A percentile compares a stretch with the other conserved stretches of the same genome.
phyloP scores from a whole-genome alignment of 2,113 vertebrate genomes.

The Suncus etruscus region DNA sequence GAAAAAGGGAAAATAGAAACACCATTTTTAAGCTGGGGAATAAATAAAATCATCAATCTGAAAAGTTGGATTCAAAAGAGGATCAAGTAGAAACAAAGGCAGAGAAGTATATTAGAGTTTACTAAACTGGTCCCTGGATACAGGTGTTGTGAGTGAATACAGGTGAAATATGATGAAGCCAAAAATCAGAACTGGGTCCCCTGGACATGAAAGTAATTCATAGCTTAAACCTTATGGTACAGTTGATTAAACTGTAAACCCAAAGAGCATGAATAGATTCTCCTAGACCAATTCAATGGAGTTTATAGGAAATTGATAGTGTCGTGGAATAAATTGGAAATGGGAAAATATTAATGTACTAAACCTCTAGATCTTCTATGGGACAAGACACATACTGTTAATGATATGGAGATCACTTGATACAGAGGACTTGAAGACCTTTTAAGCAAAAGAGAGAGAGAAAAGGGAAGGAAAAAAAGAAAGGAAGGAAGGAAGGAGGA shows the following conservation, averaged over 20 bases:
- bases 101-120: not conserved
- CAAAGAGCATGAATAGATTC: too few relatives aligned
- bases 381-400: too few relatives aligned
- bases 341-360: not conserved
- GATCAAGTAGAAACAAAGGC: not conserved
- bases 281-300: not conserved
- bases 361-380: not conserved
- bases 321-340: not conserved
- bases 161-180: not conserved
- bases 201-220: not conserved
- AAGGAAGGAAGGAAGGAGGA: too few relatives aligned
- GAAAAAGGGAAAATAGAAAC: not conserved
- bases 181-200: not conserved
- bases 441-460: too few relatives aligned
- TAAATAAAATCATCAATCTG: not conserved
- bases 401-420: not conserved
- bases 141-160: not conserved
- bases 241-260: not conserved
- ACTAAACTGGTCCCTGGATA: not conserved
- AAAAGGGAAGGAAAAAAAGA: too few relatives aligned
- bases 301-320: not conserved
- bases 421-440: not conserved
- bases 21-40: not conserved
- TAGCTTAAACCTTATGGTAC: not conserved
- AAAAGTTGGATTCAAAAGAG: constrained; percentile 32